These are phyloP conservation scores for Stenurella melanura DNA, from an alignment of 2,888 invertebrate species.

Conservation along the genomic window DNA sequence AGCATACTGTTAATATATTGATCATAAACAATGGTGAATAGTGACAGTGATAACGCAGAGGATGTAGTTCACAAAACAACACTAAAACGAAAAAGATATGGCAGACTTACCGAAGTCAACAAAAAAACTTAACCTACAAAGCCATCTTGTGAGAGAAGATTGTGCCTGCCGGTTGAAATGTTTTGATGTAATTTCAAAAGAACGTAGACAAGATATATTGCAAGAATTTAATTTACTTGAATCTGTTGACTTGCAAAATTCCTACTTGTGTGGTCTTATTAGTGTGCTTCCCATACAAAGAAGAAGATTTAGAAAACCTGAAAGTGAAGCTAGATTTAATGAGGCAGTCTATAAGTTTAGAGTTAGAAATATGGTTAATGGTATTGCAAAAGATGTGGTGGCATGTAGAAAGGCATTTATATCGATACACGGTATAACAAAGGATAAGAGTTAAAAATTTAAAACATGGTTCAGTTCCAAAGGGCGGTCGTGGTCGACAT, in stretches of 20 bases:
- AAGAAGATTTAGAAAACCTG: constrained; percentile 39
- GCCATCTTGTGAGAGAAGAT: constrained; percentile 18
- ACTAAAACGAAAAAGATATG: constrained; percentile 22
- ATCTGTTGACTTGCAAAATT: constrained; percentile 16
- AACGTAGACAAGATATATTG: constrained; percentile 20
- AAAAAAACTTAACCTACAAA: constrained; percentile 28
- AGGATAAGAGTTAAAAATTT: constrained; percentile 30
- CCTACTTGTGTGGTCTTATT: constrained; percentile 29
- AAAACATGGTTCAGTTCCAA: constrained; percentile 29
- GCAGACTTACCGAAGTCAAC: constrained; percentile 26
- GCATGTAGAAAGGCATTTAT: constrained; percentile 31
- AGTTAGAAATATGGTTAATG: constrained; percentile 34
- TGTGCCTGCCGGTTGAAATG: constrained; percentile 20
- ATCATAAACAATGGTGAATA: constrained; percentile 6
- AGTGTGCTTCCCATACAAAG: constrained; percentile 11
- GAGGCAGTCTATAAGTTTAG: constrained; percentile 5
- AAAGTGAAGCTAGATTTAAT: constrained; percentile 36
- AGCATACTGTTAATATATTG: neutral
- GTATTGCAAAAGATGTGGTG: constrained; percentile 24
- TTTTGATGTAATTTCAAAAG: constrained; percentile 23
- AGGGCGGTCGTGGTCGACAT: constrained; percentile 32
- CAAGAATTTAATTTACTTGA: constrained; percentile 26
- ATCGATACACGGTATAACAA: constrained; percentile 37
- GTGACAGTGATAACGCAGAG: neutral
- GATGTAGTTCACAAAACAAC: constrained; percentile 8